Conservation (phyloP, 2,888 invertebrate genomes). For the Drosophila leonis region DNA sequence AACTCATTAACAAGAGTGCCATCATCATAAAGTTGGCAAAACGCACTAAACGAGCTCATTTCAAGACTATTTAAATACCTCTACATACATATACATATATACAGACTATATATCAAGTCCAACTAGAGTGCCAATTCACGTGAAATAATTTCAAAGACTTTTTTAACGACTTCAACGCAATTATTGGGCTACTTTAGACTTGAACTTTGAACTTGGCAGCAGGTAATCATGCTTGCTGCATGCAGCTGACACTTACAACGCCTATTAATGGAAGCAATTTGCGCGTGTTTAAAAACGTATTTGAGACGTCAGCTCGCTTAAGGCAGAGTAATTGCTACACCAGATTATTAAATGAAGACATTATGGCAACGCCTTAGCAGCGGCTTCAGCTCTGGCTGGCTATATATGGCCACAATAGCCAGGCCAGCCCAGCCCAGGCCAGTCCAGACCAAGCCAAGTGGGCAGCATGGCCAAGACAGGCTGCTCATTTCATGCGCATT, state of each 20-base stretch:
- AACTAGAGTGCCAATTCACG: not conserved
- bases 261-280: slow-evolving; percentile 68
- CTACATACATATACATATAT: not conserved
- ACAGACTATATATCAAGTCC: not conserved
- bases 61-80: slow-evolving; percentile 3
- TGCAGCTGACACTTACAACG: slow-evolving; percentile 71
- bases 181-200: slow-evolving; percentile 16
- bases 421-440: slow-evolving; percentile 9
- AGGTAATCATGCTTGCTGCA: slow-evolving; percentile 65
- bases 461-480: slow-evolving; percentile 44
- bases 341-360: slow-evolving; percentile 77
- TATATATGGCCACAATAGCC: slow-evolving; percentile 45
- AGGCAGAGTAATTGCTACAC: slow-evolving; percentile 50
- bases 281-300: slow-evolving; percentile 48
- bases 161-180: slow-evolving; percentile 11
- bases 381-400: not conserved
- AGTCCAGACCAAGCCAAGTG: slow-evolving; percentile 33
- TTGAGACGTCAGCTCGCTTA: slow-evolving; percentile 38
- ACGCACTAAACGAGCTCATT: slow-evolving; percentile 26
- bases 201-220: slow-evolving; percentile 44
- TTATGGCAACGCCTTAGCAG: slow-evolving; percentile 66
- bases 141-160: slow-evolving; percentile 27
- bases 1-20: slow-evolving; percentile 55
- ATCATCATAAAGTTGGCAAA: slow-evolving; percentile 42
- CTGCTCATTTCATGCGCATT: slow-evolving; percentile 78